Base-by-base conservation (phyloP, 2,888 invertebrate species). In the Balanococcus diminutus region DNA sequence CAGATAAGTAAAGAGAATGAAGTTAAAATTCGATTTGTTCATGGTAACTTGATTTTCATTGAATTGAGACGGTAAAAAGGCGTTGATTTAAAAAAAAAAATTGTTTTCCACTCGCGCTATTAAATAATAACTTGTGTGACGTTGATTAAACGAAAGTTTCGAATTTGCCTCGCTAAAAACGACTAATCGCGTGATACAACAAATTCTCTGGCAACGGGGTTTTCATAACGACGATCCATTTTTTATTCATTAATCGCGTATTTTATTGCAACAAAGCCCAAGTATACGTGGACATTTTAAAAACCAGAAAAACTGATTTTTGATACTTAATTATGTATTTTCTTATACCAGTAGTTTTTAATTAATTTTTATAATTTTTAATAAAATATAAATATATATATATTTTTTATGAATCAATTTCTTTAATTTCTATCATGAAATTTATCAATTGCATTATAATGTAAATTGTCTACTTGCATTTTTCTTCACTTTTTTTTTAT, bases 21-120 rank as follows among this genome's bases (percentile, higher is more conserved):
- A 72, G 72, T 72, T 72, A 72, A 72, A 72, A 72, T 72, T 72
- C 72, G 72, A 72, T 72, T 72, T 72, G 72, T 72, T 72, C 72
- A n/a, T 28, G 31, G 72, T 72, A 72, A 72, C 72, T 72, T 31
- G 72, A 72, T 72, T 72, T 72, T 72, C 72, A 72, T 72, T 32
- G 72, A 72, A 72, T 72, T 32, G 72, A 72, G 72, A 72, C 72
- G 28, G 72, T 25, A 72, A 72, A 72, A 72, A 72, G 46, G 32
- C 31, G 72, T 16, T 32, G 72, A 72, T 72, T 72, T n/a, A 32
- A 72, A 72, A 72, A 72, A 6, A 32, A 72, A 72, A 72, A 72
- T 72, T 72, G 28, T 32, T 72, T 72, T 72, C 25, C 16, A 72
- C n/a, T 5, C 31, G 31, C 72, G n/a, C 46, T 46, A 72, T 72